phyloP scores from a whole-genome alignment of 2,888 invertebrate species.

The Andrena minutula region DNA sequence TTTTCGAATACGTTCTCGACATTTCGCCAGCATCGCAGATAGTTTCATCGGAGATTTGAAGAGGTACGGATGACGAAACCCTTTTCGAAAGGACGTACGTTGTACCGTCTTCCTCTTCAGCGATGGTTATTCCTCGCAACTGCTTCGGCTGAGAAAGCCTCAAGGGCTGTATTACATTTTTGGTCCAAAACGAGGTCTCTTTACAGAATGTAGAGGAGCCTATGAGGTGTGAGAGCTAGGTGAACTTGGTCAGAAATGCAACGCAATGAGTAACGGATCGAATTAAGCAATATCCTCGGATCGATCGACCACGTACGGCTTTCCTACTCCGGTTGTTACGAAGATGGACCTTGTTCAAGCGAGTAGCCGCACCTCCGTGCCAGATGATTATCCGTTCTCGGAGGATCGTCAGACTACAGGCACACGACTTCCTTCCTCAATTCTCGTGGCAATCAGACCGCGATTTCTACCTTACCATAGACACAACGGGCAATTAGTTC shows the following conservation, averaged over 20 bases:
- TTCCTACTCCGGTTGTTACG: constrained; percentile 53
- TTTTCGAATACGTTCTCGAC: constrained; percentile 9
- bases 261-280: constrained; percentile 46
- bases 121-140: no score
- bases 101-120: no score
- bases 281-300: constrained; percentile 59
- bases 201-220: no score
- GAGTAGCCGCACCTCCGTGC: constrained; percentile 66
- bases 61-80: neutral
- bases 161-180: neutral
- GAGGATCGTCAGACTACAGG: constrained; percentile 58
- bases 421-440: constrained; percentile 76
- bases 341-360: constrained; percentile 60
- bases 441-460: constrained; percentile 74
- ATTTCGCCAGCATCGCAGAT: neutral
- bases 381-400: constrained; percentile 66
- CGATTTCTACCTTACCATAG: constrained; percentile 73
- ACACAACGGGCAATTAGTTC: constrained; percentile 77
- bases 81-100: neutral
- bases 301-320: constrained; percentile 60
- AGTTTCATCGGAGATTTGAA: neutral
- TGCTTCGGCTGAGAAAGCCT: neutral
- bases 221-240: neutral
- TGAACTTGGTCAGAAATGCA: constrained; percentile 23
- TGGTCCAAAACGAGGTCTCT: no score